Evolutionary conservation across 2,113 vertebrate genomes (phyloP), one percentile per base, ranked within the genome.

Genomic region (Zeus faber): DNA sequence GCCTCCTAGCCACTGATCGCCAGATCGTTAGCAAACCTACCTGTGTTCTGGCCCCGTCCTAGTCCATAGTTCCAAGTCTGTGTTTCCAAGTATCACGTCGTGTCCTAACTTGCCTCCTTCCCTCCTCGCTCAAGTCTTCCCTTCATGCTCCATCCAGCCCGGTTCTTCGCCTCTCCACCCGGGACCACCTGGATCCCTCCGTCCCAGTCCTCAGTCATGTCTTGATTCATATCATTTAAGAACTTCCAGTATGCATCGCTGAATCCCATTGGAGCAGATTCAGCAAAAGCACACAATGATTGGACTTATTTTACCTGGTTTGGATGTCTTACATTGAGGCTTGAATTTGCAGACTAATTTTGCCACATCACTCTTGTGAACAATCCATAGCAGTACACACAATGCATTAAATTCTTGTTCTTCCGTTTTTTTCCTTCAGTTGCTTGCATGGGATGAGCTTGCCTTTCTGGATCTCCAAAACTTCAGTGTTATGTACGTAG

Each of bases 221-320:
- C 64, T 22, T 62, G 48, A n/a, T 49, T 54, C 53, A 67, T 67
- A 16, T 31, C 22, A 9, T 20, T 60, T 23, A 65, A 5, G 3
- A 62, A 14, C 35, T 58, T 57, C 53, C 70, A 71, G 31, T 67
- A 48, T 23, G n/a, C 1, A 33, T 6, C 27, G 14, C 35, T 53
- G 14, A 48, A 49, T 16, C 11, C 48, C 3, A 24, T 44, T 24
- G 56, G 56, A 49, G 35, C 47, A 47, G 68, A 57, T 37, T 61
- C 37, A 52, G 29, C 13, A 61, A 61, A 57, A 2, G 18, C 7
- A 33, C 62, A 72, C 31, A 61, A 47, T 35, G 62, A 23, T 44
- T 66, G 62, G 21, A 62, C 63, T 39, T 27, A 46, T 33, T 54
- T 49, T 72, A 44, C 53, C 58, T 31, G 52, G 62, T 54, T 61